Evolutionary conservation across 2,888 invertebrate species (phyloP).

Genomic region (Crocallis elinguaria): DNA sequence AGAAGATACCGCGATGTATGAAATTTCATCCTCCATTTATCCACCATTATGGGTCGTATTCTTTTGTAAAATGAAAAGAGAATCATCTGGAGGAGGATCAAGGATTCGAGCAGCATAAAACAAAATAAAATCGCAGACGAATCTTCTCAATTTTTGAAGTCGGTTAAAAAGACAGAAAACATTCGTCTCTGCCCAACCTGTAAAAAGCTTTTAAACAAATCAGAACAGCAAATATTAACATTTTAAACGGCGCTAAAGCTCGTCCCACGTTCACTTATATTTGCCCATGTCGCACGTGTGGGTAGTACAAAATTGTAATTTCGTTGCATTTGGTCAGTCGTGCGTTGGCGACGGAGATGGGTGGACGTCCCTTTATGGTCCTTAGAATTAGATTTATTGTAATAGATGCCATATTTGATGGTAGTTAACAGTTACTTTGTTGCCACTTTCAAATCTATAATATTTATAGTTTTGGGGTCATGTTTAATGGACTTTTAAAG

Average conservation of each 20-base stretch:
- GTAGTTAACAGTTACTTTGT: constrained; percentile 11
- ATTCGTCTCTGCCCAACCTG: neutral
- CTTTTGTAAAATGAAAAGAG: no score
- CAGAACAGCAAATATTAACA: constrained; percentile 16
- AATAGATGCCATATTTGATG: constrained; percentile 12
- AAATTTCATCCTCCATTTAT: no score
- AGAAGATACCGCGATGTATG: no score
- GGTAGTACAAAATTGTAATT: constrained; percentile 36
- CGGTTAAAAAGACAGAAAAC: no score
- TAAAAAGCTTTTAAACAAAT: neutral
- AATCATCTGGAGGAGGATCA: no score
- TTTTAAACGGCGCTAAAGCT: constrained; percentile 25
- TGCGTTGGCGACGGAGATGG: constrained; percentile 41
- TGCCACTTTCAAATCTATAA: constrained; percentile 14
- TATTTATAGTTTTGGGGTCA: neutral
- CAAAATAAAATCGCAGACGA: no score
- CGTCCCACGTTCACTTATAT: constrained; percentile 20
- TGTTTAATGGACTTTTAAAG: neutral
- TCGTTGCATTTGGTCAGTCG: constrained; percentile 33
- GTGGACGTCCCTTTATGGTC: constrained; percentile 29
- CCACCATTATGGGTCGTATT: no score
- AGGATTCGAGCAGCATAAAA: no score
- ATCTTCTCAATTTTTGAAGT: no score
- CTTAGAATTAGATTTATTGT: constrained; percentile 15
- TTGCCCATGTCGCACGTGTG: constrained; percentile 32